Evolutionary conservation across 1,140 invertebrate genomes (phyloP).

Genomic region (Tetraneura akinire): DNA sequence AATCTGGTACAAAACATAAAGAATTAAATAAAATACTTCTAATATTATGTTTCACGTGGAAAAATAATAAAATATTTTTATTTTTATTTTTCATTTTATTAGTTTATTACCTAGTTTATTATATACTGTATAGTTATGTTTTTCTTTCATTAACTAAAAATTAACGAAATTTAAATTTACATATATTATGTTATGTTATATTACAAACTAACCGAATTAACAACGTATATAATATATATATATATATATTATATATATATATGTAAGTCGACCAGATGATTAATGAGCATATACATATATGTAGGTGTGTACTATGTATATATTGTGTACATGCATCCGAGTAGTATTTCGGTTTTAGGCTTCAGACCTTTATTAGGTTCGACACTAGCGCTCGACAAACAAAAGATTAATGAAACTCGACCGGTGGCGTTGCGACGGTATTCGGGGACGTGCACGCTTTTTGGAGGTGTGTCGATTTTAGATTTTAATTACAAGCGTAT

Average conservation of each 20-base stretch:
- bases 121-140: too few species aligned
- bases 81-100: too few species aligned
- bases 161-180: too few species aligned
- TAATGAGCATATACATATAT: background rate
- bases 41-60: too few species aligned
- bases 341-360: background rate
- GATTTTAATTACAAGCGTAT: slow-evolving; percentile 22
- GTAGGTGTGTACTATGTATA: background rate
- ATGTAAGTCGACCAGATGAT: slow-evolving; percentile 14
- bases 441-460: too few species aligned
- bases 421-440: background rate
- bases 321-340: slow-evolving; percentile 12
- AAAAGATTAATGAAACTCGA: slow-evolving; percentile 32
- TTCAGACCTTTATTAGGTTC: background rate
- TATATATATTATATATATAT: background rate
- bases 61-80: too few species aligned
- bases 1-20: too few species aligned
- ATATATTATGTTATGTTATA: too few species aligned
- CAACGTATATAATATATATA: background rate
- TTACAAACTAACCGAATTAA: too few species aligned
- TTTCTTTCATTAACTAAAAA: too few species aligned
- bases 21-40: too few species aligned
- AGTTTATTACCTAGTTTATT: too few species aligned
- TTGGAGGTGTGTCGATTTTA: background rate
- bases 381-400: slow-evolving; percentile 8